phyloP scores from a whole-genome alignment of 1,140 invertebrate genomes.

The Globodera rostochiensis region DNA sequence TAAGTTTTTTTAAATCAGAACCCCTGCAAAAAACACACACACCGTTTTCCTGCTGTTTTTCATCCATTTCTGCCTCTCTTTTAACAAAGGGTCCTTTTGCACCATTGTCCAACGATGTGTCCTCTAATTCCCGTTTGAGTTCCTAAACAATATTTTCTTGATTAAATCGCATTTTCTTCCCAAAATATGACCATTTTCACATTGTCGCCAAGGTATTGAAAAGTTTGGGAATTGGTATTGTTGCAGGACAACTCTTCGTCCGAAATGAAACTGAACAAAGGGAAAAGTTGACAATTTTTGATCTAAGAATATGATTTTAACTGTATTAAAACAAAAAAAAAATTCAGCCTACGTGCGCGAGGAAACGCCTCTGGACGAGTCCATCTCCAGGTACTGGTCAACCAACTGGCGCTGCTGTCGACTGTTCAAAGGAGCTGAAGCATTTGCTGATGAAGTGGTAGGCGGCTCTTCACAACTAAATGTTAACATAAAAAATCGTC shows the following conservation, averaged over 20 bases:
- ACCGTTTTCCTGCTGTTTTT: not conserved
- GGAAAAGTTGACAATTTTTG: not conserved
- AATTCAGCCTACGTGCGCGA: constrained; percentile 23
- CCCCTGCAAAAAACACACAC: not conserved
- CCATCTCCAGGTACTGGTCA: constrained; percentile 50
- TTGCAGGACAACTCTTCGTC: constrained; percentile 15
- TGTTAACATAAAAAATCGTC: not conserved
- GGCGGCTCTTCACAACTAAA: constrained; percentile 29
- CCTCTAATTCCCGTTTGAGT: constrained; percentile 12
- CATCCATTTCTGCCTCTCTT: not conserved
- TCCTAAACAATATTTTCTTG: not conserved
- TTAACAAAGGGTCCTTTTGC: not conserved
- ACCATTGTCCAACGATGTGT: not conserved
- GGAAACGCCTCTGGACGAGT: constrained; percentile 35
- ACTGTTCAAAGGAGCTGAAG: constrained; percentile 25
- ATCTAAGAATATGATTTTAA: too few species aligned
- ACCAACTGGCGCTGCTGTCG: constrained; percentile 45
- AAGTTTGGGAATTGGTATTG: not conserved
- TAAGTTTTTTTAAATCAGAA: not conserved
- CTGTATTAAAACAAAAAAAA: constrained; percentile 27
- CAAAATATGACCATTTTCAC: not conserved
- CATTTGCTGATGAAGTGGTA: not conserved
- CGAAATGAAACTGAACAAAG: constrained; percentile 19
- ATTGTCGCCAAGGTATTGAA: not conserved
- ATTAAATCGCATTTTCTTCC: not conserved